A percentile compares a stretch with the other conserved stretches of the same genome.
Evolutionary conservation across 1,140 invertebrate species (phyloP).

Genomic region (Sesamia nonagrioides): DNA sequence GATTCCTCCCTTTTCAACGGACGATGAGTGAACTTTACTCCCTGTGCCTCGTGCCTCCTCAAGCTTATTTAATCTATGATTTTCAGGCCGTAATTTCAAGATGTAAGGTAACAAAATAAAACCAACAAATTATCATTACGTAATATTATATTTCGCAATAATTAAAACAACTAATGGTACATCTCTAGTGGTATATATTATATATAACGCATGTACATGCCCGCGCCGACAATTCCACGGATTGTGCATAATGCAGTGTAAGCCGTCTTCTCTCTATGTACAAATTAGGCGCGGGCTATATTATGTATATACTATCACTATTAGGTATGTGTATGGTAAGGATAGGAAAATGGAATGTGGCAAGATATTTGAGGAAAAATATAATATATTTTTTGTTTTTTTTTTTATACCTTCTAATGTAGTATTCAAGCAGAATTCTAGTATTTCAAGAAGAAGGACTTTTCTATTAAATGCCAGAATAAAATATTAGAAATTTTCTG

Average conservation of each 20-base stretch:
- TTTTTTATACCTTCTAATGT: too few relatives aligned
- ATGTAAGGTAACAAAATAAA: not conserved
- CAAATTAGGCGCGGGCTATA: conserved; percentile 66
- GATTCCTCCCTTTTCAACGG: too few relatives aligned
- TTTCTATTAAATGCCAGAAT: too few relatives aligned
- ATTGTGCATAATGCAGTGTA: conserved; percentile 82
- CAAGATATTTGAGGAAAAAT: not conserved
- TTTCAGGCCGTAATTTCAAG: not conserved
- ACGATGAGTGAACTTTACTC: too few relatives aligned
- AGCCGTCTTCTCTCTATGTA: conserved; percentile 67
- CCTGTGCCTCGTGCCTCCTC: too few relatives aligned
- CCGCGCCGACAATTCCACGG: conserved; percentile 80
- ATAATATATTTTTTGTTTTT: not conserved
- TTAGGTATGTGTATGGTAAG: conserved; percentile 7
- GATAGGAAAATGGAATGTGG: conserved; percentile 15
- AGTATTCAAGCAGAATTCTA: too few relatives aligned
- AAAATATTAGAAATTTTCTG: too few relatives aligned
- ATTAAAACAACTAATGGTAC: conserved; percentile 83
- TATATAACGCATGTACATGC: conserved; percentile 43
- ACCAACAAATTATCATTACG: conserved; percentile 59
- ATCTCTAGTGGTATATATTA: conserved; percentile 57
- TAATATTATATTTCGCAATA: conserved; percentile 82
- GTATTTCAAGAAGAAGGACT: too few relatives aligned
- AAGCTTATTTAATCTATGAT: too few relatives aligned
- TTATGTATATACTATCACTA: conserved; percentile 12